Evolutionary conservation across 2,888 invertebrate species (phyloP), one percentile per base, ranked within the genome.

Genomic region (Thysanoteuthis rhombus): DNA sequence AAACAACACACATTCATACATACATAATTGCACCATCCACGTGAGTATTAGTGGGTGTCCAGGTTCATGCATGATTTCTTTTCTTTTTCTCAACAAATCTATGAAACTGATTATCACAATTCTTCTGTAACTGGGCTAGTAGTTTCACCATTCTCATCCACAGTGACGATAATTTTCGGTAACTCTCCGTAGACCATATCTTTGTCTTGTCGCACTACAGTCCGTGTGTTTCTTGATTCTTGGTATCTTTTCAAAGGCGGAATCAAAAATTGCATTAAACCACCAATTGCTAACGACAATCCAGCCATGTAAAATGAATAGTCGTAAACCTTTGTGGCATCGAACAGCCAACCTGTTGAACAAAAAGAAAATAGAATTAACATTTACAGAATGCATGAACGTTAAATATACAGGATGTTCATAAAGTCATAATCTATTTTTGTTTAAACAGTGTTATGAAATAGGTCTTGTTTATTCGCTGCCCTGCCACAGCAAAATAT

Each of bases 261-360:
- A 92, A 97, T 98, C 94, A 98, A 97, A 97, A 98, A 99, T 94
- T 99, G 97, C 97, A 99, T 98, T 91, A 98, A 93, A 28, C 99
- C 99, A 96, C 99, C 99, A 92, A 98, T 94, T 10, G 98, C 98
- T 94, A 99, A 98, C 96, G 98, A 98, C 0, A 98, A 97, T 12
- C 99, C 99, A 39, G 99, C 98, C 94, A 99, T 97, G 95, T 98
- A 98, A 97, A 99, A 99, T 0, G 98, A 99, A 36, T 98, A 98
- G 96, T 98, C 98, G 97, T 99, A 99, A 36, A 98, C 98, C 4
- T 97, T 95, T 16, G 98, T 97, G 32, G 97, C 97, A 96, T 99
- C 99, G 96, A 98, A 98, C 94, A 99, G 97, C 97, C 98, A 98
- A 94, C 99, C 99, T 99, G 97, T 94, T 97, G 97, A 95, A 89